Conservation (phyloP, 2,113 vertebrate genomes). For the Xenopus tropicalis region DNA sequence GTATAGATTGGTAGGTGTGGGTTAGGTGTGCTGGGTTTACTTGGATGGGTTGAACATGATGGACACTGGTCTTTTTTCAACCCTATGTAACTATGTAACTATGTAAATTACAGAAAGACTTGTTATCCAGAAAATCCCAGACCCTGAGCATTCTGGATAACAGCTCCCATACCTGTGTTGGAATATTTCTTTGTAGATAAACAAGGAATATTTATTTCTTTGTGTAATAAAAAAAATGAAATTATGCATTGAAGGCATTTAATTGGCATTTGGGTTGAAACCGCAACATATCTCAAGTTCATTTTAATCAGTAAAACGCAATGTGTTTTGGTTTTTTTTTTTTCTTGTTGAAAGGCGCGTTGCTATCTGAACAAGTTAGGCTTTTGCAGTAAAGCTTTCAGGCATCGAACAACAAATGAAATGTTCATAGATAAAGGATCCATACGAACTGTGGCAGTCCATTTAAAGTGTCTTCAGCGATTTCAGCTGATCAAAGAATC, state of each 20-base stretch:
- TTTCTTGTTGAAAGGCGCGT: background rate
- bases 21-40: no score
- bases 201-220: no score
- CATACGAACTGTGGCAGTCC: slow-evolving; percentile 32
- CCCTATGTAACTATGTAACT: no score
- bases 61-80: no score
- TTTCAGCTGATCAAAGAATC: slow-evolving; percentile 19
- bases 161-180: no score
- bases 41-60: no score
- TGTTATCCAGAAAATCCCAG: no score
- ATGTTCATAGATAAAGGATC: slow-evolving; percentile 27
- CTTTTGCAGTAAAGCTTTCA: slow-evolving; percentile 6
- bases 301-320: slow-evolving; percentile 22
- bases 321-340: background rate
- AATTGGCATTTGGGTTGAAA: slow-evolving; percentile 24
- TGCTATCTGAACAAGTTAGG: slow-evolving; percentile 22
- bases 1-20: no score
- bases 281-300: background rate
- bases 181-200: no score
- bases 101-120: no score
- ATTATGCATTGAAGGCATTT: background rate
- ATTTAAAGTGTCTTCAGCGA: slow-evolving; percentile 19
- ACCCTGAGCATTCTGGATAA: no score
- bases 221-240: no score
- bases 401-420: slow-evolving; percentile 21